Conservation (phyloP, 1,140 invertebrate genomes). For the Choristoneura fumiferana region DNA sequence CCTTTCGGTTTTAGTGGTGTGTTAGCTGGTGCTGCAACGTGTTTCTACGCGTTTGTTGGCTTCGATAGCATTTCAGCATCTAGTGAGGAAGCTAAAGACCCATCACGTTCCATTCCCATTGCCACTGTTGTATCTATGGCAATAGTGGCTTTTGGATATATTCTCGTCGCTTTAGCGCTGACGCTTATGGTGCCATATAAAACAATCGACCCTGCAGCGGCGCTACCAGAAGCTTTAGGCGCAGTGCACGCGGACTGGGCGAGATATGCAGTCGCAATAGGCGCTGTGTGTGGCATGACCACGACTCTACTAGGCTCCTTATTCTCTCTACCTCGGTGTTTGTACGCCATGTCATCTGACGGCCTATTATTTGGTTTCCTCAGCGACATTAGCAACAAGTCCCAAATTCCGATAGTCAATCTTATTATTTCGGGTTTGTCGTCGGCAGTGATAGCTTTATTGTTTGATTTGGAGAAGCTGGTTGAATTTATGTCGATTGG, state of each 20-base stretch:
- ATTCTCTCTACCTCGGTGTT: conserved; percentile 89
- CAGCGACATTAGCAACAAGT: conserved; percentile 85
- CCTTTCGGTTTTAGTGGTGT: conserved; percentile 90
- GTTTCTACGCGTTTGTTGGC: conserved; percentile 94
- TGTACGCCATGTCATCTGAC: conserved; percentile 94
- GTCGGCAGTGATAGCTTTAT: conserved; percentile 88
- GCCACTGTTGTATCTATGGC: conserved; percentile 89
- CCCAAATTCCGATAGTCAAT: conserved; percentile 90
- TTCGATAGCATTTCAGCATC: conserved; percentile 91
- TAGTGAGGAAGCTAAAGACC: conserved; percentile 91
- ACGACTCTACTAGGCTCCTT: conserved; percentile 91
- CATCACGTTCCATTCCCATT: conserved; percentile 87
- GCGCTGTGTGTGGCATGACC: conserved; percentile 94
- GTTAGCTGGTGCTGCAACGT: conserved; percentile 90
- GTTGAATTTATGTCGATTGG: conserved; percentile 98
- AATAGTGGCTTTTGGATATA: conserved; percentile 88
- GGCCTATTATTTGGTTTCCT: conserved; percentile 91
- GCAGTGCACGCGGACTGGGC: conserved; percentile 88
- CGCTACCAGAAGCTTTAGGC: conserved; percentile 91
- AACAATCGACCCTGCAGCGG: conserved; percentile 86
- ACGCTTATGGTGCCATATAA: conserved; percentile 92
- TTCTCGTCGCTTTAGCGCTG: conserved; percentile 88
- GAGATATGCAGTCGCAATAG: conserved; percentile 92
- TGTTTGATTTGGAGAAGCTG: conserved; percentile 93
- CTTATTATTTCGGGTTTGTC: conserved; percentile 88